phyloP scores from a whole-genome alignment of 2,888 invertebrate species.

The Euphydryas editha region DNA sequence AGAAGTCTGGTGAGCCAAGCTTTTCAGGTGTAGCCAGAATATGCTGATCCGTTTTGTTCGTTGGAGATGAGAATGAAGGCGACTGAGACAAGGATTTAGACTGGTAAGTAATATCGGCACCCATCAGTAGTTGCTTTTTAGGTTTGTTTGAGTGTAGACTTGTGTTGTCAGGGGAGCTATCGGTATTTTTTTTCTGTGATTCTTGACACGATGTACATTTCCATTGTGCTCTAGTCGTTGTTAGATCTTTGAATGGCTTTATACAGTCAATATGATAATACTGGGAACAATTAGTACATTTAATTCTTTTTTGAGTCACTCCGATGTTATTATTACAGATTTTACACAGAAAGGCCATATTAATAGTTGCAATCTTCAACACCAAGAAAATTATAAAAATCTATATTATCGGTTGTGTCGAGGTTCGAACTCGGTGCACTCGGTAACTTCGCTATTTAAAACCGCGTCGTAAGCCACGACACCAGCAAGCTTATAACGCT shows the following conservation, averaged over 20 bases:
- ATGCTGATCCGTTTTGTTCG: background rate
- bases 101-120: background rate
- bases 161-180: background rate
- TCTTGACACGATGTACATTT: conserved; percentile 5
- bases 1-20: too few species aligned
- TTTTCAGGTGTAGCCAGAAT: too few species aligned
- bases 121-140: background rate
- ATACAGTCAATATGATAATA: conserved; percentile 6
- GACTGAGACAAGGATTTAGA: background rate
- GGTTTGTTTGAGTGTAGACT: background rate
- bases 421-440: too few species aligned
- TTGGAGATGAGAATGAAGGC: background rate
- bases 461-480: too few species aligned
- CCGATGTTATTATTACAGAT: background rate
- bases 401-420: too few species aligned
- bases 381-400: background rate
- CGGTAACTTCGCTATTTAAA: too few species aligned
- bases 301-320: conserved; percentile 11
- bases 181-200: background rate
- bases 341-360: conserved; percentile 1
- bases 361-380: background rate
- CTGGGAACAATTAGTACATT: conserved; percentile 1
- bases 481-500: too few species aligned
- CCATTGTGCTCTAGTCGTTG: conserved; percentile 7
- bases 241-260: background rate